Evolutionary conservation across 1,140 invertebrate genomes (phyloP), one percentile per base, ranked within the genome.

Genomic region (Drosophila carrolli): DNA sequence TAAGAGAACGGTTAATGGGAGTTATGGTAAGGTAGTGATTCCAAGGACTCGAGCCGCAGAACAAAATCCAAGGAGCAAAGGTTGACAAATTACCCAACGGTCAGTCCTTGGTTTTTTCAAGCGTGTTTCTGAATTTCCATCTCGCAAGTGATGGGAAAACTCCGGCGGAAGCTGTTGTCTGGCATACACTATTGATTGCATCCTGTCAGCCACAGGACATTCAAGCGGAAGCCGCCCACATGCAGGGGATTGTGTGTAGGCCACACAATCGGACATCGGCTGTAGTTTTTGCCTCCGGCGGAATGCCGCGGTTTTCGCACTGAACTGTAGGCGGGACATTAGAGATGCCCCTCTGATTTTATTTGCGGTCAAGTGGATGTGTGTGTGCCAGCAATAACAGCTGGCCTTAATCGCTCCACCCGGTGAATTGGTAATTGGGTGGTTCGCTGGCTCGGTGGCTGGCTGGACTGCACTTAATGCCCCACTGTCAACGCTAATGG

Each of bases 171-270:
- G 44, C 29, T 27, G 38, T 63, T 16, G 1, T 14, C 38, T 48
- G 40, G 47, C 41, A 8, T 48, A 68, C 63, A 68, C 76, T 76
- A 86, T 83, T 78, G 80, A 86, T 86, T 78, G 78, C 74, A 72
- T 90, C 60, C 78, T 73, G 70, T 73, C 73, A 76, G 48, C 61
- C 57, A 56, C 76, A 23, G 44, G 53, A 27, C 7, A 32, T 7
- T 7, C 29, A 32, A 7, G 29, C 29, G 29, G 29, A 32, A 32
- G 29, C 29, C 8, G 8, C 9, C 29, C 48, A 16, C n/a, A 67
- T 74, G 60, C 50, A 16, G 50, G 44, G 66, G 11, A 37, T 19
- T 38, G 8, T 63, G 56, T 58, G 9, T n/a, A 44, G 14, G 23
- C 62, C 59, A 65, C 37, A 65, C 47, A 67, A 35, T 27, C 41